These are phyloP conservation scores for Cephalopholis sonnerati DNA, from an alignment of 2,113 vertebrate genomes.

Conservation along the genomic window DNA sequence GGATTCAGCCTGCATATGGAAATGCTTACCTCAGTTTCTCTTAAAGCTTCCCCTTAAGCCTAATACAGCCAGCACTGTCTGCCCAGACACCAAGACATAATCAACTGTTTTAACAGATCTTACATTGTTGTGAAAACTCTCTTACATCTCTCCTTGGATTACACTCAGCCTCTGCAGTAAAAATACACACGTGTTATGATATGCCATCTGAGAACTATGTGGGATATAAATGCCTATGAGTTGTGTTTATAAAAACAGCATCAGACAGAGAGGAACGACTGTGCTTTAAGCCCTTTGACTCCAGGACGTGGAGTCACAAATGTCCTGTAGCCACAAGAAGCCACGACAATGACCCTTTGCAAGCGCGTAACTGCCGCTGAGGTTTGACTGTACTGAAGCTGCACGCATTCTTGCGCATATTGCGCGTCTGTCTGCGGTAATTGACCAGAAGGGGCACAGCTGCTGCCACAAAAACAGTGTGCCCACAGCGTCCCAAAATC, in stretches of 20 bases:
- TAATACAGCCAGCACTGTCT: conserved; percentile 77
- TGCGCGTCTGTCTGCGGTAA: conserved; percentile 58
- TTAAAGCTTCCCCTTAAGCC: conserved; percentile 77
- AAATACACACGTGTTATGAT: conserved; percentile 78
- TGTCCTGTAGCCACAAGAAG: conserved; percentile 62
- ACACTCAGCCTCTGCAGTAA: conserved; percentile 72
- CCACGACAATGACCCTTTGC: conserved; percentile 30
- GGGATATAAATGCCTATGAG: conserved; percentile 71
- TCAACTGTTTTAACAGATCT: conserved; percentile 81
- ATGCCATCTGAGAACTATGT: conserved; percentile 73
- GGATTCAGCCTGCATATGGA: conserved; percentile 83
- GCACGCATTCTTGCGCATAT: conserved; percentile 62
- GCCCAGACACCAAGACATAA: conserved; percentile 78
- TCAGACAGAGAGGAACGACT: conserved; percentile 69
- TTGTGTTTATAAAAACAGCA: conserved; percentile 78
- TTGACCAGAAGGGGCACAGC: conserved; percentile 61
- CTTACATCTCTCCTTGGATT: conserved; percentile 78
- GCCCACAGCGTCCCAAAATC: conserved; percentile 82
- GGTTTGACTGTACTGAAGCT: conserved; percentile 41
- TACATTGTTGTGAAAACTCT: conserved; percentile 74
- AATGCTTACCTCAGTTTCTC: conserved; percentile 80
- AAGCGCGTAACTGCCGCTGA: conserved; percentile 33
- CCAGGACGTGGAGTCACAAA: conserved; percentile 61
- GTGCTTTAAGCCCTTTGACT: conserved; percentile 67
- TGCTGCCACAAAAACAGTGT: conserved; percentile 56